phyloP scores from a whole-genome alignment of 2,113 vertebrate species.

The Megaceryle maxima region DNA sequence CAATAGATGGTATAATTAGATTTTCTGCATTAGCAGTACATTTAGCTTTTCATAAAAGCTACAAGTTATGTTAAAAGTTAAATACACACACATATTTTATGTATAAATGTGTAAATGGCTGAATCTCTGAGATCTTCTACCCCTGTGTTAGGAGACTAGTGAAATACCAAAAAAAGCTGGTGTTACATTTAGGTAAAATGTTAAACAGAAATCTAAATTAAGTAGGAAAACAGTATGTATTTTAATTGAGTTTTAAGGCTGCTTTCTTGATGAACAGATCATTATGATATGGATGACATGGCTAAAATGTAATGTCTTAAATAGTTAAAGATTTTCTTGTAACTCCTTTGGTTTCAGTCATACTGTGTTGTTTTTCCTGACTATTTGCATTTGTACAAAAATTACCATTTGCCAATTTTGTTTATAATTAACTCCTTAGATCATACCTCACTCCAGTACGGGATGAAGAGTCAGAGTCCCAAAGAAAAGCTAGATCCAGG shows the following conservation, averaged over 20 bases:
- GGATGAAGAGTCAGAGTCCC: conserved; percentile 98
- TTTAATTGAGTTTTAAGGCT: not conserved
- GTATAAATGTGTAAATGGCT: not conserved
- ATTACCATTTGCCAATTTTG: conserved; percentile 3
- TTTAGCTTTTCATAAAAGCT: not conserved
- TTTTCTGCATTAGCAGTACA: not conserved
- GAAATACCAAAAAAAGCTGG: not conserved
- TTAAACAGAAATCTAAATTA: not conserved
- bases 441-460: conserved; percentile 98
- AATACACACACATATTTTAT: not conserved
- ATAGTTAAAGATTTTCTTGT: not conserved
- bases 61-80: not conserved
- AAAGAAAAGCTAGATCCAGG: conserved; percentile 98
- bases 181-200: not conserved
- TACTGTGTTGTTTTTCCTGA: rapidly evolving
- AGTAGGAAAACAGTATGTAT: not conserved
- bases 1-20: not conserved
- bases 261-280: not conserved
- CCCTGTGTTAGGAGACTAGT: not conserved
- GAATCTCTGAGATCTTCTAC: not conserved
- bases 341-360: not conserved
- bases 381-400: not conserved
- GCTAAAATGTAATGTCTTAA: not conserved
- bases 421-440: conserved; percentile 73
- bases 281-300: not conserved